These are phyloP conservation scores for Caenorhabditis latens DNA, from an alignment of 1,140 invertebrate genomes.

Conservation along the genomic window DNA sequence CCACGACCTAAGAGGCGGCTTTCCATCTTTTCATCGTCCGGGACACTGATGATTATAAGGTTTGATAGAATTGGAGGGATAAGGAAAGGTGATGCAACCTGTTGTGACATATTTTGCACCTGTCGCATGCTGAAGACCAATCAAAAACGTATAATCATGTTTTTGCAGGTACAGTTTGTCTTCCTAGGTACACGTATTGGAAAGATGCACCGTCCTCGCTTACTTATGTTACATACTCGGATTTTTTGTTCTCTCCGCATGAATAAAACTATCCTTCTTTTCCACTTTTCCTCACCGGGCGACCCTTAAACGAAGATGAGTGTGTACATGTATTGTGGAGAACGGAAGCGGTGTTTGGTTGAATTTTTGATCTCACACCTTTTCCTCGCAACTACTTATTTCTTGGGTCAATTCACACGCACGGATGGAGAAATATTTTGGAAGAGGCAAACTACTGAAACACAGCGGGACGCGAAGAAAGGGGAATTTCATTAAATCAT, in stretches of 20 bases:
- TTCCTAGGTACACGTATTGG: no score
- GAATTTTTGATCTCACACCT: conserved; percentile 30
- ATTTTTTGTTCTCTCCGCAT: background rate
- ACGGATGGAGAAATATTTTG: background rate
- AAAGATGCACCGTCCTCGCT: no score
- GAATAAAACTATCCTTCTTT: background rate
- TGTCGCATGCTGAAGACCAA: background rate
- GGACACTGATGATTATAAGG: conserved; percentile 7
- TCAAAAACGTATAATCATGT: no score
- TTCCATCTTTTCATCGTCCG: background rate
- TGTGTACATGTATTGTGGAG: conserved; percentile 1
- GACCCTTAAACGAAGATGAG: background rate
- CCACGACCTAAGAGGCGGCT: conserved; percentile 14
- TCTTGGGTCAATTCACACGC: conserved; percentile 17
- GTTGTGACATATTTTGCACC: conserved; percentile 19
- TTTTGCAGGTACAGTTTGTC: no score
- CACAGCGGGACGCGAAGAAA: no score
- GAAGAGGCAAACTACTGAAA: background rate
- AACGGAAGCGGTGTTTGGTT: background rate
- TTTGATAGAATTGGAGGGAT: background rate
- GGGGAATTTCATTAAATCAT: no score
- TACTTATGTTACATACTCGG: no score
- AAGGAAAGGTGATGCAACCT: conserved; percentile 3
- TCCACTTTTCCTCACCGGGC: background rate
- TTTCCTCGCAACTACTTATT: conserved; percentile 7